Percentiles rank a stretch among this genome's conserved stretches.
Evolutionary conservation across 1,140 invertebrate species (phyloP).

Genomic region (Helicoverpa armigera): DNA sequence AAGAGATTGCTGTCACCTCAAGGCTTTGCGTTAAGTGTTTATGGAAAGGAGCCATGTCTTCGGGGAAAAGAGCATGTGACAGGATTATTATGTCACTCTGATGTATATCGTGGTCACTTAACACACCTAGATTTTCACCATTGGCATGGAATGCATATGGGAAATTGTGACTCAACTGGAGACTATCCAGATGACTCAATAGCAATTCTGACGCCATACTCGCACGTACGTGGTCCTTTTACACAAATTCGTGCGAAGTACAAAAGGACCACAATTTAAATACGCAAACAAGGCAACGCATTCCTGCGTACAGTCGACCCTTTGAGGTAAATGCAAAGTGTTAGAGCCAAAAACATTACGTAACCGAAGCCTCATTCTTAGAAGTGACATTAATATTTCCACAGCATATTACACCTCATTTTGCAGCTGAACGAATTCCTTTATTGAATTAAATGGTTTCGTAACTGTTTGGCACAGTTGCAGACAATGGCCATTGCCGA

Average conservation of each 20-base stretch:
- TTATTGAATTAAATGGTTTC: conserved; percentile 45
- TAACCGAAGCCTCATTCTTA: conserved; percentile 4
- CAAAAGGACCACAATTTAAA: conserved; percentile 22
- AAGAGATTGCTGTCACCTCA: conserved; percentile 7
- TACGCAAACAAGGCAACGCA: background rate
- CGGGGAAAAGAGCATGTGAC: background rate
- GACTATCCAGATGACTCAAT: conserved; percentile 19
- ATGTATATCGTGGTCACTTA: no score
- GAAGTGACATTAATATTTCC: conserved; percentile 22
- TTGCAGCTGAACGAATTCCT: conserved; percentile 38
- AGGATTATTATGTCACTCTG: no score
- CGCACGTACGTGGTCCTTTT: conserved; percentile 11
- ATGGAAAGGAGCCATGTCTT: background rate
- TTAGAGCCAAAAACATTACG: conserved; percentile 21
- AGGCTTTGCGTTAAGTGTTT: conserved; percentile 16
- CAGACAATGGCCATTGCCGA: conserved; percentile 63
- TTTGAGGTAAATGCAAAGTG: conserved; percentile 22
- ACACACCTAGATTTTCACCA: background rate
- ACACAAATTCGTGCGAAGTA: conserved; percentile 7
- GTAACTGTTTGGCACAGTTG: conserved; percentile 65
- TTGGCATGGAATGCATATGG: background rate
- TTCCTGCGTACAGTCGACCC: background rate
- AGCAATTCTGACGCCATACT: background rate
- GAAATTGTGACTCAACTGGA: conserved; percentile 20
- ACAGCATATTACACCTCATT: conserved; percentile 21